phyloP scores from a whole-genome alignment of 2,888 invertebrate species.

The Macrosoma leucophasiata region DNA sequence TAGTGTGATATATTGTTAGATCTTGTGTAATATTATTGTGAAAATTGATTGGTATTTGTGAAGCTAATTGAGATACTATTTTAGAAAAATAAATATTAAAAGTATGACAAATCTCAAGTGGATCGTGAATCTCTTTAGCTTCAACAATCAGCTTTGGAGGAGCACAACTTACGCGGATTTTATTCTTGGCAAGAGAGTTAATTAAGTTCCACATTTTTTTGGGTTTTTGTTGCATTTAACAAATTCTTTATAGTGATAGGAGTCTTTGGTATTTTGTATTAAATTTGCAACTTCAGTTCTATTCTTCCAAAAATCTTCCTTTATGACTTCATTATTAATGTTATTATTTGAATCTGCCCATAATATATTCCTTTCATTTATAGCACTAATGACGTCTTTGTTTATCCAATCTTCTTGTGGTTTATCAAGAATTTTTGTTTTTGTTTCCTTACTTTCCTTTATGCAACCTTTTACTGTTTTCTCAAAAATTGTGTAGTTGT shows the following conservation, averaged over 20 bases:
- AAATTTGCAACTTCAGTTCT: neutral
- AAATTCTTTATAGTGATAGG: constrained; percentile 9
- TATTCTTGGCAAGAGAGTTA: constrained; percentile 6
- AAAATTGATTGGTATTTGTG: constrained; percentile 7
- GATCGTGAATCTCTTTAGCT: constrained; percentile 2
- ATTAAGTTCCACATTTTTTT: constrained; percentile 9
- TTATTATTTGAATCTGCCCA: constrained; percentile 5
- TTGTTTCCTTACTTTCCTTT: constrained; percentile 4
- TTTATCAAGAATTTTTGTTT: constrained; percentile 11
- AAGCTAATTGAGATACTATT: constrained; percentile 7
- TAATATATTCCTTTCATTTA: constrained; percentile 9
- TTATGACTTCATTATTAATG: neutral
- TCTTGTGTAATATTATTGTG: constrained; percentile 2
- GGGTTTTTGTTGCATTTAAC: constrained; percentile 2
- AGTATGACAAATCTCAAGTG: constrained; percentile 5
- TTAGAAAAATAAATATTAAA: constrained; percentile 11
- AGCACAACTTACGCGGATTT: constrained; percentile 4
- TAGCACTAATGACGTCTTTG: constrained; percentile 6
- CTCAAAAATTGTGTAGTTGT: constrained; percentile 4
- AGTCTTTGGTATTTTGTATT: constrained; percentile 4
- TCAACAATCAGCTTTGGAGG: constrained; percentile 7
- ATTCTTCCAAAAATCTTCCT: neutral
- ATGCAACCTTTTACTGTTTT: neutral
- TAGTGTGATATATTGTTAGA: neutral
- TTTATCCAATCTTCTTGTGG: constrained; percentile 15